Percentiles rank a stretch among this genome's conserved stretches.
Conservation (phyloP, 2,888 invertebrate species). For the Danaus chrysippus region DNA sequence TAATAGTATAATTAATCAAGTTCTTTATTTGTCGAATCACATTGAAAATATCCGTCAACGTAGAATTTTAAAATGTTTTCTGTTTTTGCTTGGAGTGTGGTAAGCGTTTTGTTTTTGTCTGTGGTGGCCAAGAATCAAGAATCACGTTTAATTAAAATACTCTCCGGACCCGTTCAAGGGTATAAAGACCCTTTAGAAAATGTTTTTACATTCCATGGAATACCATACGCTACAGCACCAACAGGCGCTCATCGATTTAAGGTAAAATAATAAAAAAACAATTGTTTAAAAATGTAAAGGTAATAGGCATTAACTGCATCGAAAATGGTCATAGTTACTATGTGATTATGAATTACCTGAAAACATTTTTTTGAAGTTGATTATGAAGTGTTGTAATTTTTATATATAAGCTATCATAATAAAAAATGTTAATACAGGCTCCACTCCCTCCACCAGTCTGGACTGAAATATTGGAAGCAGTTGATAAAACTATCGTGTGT, state of each 20-base stretch:
- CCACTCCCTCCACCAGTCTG: conserved; percentile 46
- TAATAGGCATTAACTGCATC: no score
- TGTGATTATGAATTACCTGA: neutral
- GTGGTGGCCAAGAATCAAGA: neutral
- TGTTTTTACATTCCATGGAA: conserved; percentile 37
- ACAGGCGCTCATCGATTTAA: conserved; percentile 42
- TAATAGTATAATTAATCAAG: no score
- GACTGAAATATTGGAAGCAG: conserved; percentile 40
- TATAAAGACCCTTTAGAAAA: conserved; percentile 34
- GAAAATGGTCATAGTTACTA: no score
- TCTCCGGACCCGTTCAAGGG: conserved; percentile 42
- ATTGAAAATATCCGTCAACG: no score
- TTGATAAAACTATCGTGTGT: conserved; percentile 37
- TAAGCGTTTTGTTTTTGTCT: no score
- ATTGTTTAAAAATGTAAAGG: neutral
- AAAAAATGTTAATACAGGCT: conserved; percentile 33
- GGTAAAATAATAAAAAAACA: conserved; percentile 32
- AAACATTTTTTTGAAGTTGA: neutral
- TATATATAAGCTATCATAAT: neutral
- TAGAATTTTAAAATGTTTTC: no score
- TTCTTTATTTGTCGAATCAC: no score
- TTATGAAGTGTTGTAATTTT: neutral
- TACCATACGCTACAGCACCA: conserved; percentile 47
- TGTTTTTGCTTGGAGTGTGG: no score
- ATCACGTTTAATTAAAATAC: conserved; percentile 32